Percentiles rank a stretch among this genome's conserved stretches.
These are phyloP conservation scores for Ophonus ardosiacus DNA, from an alignment of 2,888 invertebrate genomes.

Conservation along the genomic window DNA sequence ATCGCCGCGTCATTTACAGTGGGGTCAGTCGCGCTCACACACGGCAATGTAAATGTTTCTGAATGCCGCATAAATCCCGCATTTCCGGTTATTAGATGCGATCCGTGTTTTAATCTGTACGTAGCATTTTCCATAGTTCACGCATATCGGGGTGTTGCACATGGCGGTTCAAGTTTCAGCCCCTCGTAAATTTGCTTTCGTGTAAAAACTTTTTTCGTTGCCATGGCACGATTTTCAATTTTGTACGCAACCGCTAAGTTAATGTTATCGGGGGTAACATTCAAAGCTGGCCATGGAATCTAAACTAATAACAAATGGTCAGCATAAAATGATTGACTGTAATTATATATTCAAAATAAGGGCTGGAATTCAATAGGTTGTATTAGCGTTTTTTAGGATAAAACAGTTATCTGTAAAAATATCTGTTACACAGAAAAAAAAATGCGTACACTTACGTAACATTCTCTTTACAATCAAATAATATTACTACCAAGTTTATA, in stretches of 20 bases:
- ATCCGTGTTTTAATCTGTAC: constrained; percentile 23
- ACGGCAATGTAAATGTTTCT: constrained; percentile 21
- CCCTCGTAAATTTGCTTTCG: constrained; percentile 38
- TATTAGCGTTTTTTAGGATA: no score
- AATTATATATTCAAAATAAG: no score
- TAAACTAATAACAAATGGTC: no score
- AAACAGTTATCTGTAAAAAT: no score
- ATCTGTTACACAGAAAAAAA: no score
- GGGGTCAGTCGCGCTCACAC: neutral
- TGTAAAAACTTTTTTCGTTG: constrained; percentile 53
- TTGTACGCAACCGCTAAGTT: neutral
- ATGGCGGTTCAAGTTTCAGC: constrained; percentile 36
- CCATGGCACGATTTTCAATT: constrained; percentile 41
- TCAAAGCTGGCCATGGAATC: neutral
- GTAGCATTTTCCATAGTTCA: constrained; percentile 40
- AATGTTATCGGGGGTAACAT: constrained; percentile 26
- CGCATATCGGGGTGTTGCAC: constrained; percentile 36
- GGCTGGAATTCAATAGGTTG: no score
- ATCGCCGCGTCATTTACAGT: neutral
- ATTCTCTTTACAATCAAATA: no score
- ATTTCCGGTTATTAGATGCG: constrained; percentile 37
- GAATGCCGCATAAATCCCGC: constrained; percentile 33
- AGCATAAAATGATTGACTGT: no score
- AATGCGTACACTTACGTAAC: no score
- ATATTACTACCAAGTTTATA: no score